phyloP scores from a whole-genome alignment of 2,797 vertebrate genomes.

The Cyclura pinguis region DNA sequence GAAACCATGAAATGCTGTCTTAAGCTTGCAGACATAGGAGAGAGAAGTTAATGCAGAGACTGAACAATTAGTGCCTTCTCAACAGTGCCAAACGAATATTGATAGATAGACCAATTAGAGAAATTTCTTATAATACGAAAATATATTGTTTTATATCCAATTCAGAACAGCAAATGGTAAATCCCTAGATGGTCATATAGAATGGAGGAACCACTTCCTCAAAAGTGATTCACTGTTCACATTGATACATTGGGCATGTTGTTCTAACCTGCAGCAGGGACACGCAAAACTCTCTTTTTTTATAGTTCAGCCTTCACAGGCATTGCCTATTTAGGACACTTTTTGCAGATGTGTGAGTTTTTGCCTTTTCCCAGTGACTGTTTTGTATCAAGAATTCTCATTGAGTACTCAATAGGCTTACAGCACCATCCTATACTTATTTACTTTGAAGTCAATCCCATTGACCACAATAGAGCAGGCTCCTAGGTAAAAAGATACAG shows the following conservation, averaged over 20 bases:
- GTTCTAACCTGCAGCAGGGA: background rate
- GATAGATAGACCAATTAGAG: slow-evolving; percentile 30
- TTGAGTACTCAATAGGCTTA: background rate
- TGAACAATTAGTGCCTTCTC: slow-evolving; percentile 7
- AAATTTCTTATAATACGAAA: slow-evolving; percentile 37
- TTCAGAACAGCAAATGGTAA: slow-evolving; percentile 25
- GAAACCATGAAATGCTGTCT: slow-evolving; percentile 13
- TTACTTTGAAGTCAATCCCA: background rate
- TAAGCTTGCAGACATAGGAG: slow-evolving; percentile 1
- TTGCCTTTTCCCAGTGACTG: background rate
- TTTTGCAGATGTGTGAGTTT: background rate
- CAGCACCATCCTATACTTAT: background rate
- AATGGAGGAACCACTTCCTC: slow-evolving; percentile 28
- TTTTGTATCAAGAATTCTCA: background rate
- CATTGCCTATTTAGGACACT: background rate
- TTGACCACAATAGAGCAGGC: background rate
- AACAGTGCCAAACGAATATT: slow-evolving; percentile 28
- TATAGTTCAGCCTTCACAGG: background rate
- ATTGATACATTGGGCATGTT: background rate
- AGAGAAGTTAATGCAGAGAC: slow-evolving; percentile 9
- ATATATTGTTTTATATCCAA: slow-evolving; percentile 39
- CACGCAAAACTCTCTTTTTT: background rate
- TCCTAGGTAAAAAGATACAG: background rate
- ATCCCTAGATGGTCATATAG: slow-evolving; percentile 24
- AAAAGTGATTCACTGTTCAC: background rate